phyloP scores from a whole-genome alignment of 1,140 invertebrate genomes.

The Paraescarpia echinospica region DNA sequence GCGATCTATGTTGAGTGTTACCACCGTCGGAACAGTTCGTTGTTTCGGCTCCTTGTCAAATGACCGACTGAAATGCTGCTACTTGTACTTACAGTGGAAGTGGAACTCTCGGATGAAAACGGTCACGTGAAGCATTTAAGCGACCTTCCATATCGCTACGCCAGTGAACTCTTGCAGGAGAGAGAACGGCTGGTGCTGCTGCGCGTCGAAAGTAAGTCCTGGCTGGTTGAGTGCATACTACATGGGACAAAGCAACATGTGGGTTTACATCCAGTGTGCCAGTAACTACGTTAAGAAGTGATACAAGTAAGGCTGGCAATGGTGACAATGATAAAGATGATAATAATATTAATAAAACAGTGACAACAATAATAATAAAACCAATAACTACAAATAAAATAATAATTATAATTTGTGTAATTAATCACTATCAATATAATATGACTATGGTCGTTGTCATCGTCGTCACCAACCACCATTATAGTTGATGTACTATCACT shows the following conservation, averaged over 20 bases:
- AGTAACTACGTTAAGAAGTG: not conserved
- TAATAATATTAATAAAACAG: too few relatives aligned
- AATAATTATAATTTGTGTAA: too few relatives aligned
- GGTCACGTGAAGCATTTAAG: conserved; percentile 6
- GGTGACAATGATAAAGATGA: not conserved
- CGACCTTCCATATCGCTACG: not conserved
- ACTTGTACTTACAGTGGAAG: not conserved
- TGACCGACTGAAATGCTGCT: not conserved
- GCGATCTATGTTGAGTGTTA: too few relatives aligned
- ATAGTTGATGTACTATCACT: too few relatives aligned
- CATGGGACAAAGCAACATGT: not conserved
- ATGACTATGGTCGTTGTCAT: too few relatives aligned
- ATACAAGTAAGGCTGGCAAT: not conserved
- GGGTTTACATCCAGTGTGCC: not conserved
- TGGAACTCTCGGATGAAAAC: conserved; percentile 11
- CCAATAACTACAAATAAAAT: too few relatives aligned
- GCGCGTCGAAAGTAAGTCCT: conserved; percentile 10
- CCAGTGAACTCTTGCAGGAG: not conserved
- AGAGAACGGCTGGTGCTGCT: conserved; percentile 15
- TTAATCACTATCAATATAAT: too few relatives aligned
- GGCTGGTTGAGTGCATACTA: not conserved
- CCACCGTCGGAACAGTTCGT: too few relatives aligned
- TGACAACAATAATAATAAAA: too few relatives aligned
- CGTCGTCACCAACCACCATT: too few relatives aligned
- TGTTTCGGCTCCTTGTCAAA: not conserved